A percentile compares a stretch with the other conserved stretches of the same genome.
These are phyloP conservation scores for Microtus montanus DNA, from an alignment of 2,113 vertebrate species.

Conservation along the genomic window DNA sequence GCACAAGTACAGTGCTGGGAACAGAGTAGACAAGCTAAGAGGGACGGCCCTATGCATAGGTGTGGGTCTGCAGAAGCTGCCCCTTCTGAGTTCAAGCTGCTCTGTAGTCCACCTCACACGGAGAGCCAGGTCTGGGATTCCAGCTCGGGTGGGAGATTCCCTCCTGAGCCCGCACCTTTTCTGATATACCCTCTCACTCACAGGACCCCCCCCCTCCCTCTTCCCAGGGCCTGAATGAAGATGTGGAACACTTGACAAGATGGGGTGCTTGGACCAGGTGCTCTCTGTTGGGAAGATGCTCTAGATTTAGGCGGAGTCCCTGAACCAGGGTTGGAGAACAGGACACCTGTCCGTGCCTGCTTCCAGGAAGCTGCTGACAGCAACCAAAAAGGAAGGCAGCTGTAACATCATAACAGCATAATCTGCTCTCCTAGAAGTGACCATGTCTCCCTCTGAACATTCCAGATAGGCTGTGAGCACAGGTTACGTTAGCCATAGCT, in stretches of 20 bases:
- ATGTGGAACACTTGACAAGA: background rate
- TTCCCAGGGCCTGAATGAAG: background rate
- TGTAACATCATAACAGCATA: background rate
- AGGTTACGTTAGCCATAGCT: too few relatives aligned
- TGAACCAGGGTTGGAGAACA: background rate
- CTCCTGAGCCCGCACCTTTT: background rate
- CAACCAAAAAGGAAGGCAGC: background rate
- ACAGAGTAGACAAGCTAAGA: background rate
- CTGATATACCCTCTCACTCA: background rate
- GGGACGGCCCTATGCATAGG: background rate
- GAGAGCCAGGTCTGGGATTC: background rate
- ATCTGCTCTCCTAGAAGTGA: background rate
- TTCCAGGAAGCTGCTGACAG: background rate
- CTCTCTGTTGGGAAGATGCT: background rate
- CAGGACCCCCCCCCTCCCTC: accelerated
- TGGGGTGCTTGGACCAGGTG: background rate
- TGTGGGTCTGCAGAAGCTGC: background rate
- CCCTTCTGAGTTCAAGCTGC: background rate
- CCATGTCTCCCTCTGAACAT: background rate
- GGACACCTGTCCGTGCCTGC: background rate
- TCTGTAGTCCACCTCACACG: too few relatives aligned
- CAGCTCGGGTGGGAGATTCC: background rate
- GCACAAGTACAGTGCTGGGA: too few relatives aligned
- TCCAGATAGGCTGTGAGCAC: background rate
- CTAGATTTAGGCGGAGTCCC: background rate